Evolutionary conservation across 2,888 invertebrate genomes (phyloP).

Genomic region (Rotaria sp.): DNA sequence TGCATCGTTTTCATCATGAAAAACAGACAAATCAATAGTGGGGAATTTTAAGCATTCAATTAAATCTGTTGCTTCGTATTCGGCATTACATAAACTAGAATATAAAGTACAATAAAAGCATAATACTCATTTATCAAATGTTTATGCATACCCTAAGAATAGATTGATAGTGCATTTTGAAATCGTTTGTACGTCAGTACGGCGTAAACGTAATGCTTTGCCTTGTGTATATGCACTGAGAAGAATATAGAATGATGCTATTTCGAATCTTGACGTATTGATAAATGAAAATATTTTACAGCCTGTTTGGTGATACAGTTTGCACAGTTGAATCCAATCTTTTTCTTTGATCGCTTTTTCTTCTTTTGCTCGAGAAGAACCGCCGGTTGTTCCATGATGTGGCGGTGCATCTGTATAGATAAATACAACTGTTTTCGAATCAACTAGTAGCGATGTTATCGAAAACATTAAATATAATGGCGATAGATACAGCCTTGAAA

Average conservation of each 20-base stretch:
- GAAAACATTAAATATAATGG: background rate
- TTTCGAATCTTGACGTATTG: background rate
- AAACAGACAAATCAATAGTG: background rate
- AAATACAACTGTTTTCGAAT: background rate
- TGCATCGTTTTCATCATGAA: background rate
- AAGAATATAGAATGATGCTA: background rate
- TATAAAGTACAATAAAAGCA: background rate
- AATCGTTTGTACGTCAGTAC: background rate
- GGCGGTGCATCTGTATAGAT: background rate
- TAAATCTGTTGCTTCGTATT: background rate
- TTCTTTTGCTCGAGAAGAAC: background rate
- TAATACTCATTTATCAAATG: background rate
- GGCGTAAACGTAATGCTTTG: background rate
- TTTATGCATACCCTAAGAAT: background rate
- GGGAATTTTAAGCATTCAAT: background rate
- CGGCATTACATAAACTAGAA: background rate
- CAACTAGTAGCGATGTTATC: background rate
- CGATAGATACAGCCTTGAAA: background rate
- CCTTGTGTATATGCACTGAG: background rate
- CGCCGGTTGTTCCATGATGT: too few relatives aligned
- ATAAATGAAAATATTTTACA: background rate
- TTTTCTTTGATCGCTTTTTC: background rate
- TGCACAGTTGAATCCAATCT: background rate
- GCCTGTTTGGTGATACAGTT: background rate
- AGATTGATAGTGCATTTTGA: too few relatives aligned